Evolutionary conservation across 2,797 vertebrate species (phyloP).

Genomic region (Mormyrops attenuatus): DNA sequence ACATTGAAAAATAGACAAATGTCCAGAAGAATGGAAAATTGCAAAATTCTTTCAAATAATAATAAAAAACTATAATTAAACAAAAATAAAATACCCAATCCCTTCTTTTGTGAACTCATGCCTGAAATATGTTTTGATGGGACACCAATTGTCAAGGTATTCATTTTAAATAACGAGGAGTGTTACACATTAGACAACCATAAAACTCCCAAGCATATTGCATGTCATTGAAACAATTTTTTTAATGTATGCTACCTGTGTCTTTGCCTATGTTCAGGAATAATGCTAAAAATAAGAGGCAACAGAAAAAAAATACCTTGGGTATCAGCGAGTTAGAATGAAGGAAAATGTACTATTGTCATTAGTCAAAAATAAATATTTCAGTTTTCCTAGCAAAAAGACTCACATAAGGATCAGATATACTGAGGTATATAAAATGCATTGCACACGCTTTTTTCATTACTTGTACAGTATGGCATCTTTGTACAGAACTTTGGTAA

Average conservation of each 20-base stretch:
- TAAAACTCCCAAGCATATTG: not conserved
- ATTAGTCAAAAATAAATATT: not conserved
- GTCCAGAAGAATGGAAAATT: not conserved
- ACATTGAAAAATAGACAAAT: not conserved
- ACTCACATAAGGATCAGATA: not conserved
- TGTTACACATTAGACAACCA: not conserved
- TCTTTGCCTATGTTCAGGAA: not conserved
- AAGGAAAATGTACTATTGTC: not conserved
- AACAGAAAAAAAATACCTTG: not conserved
- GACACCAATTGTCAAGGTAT: not conserved
- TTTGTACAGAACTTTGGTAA: not conserved
- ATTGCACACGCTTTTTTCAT: not conserved
- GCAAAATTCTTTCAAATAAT: not conserved
- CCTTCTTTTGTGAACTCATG: not conserved
- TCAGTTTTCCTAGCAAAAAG: not conserved
- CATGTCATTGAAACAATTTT: not conserved
- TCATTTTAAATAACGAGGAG: not conserved
- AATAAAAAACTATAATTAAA: not conserved
- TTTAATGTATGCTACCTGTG: not conserved
- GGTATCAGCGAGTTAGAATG: not conserved
- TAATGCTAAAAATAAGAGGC: not conserved
- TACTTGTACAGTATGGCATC: not conserved
- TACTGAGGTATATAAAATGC: not conserved
- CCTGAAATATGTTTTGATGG: not conserved
- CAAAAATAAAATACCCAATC: not conserved